Conservation (phyloP, 2,888 invertebrate species). For the Cheilosia vernalis region DNA sequence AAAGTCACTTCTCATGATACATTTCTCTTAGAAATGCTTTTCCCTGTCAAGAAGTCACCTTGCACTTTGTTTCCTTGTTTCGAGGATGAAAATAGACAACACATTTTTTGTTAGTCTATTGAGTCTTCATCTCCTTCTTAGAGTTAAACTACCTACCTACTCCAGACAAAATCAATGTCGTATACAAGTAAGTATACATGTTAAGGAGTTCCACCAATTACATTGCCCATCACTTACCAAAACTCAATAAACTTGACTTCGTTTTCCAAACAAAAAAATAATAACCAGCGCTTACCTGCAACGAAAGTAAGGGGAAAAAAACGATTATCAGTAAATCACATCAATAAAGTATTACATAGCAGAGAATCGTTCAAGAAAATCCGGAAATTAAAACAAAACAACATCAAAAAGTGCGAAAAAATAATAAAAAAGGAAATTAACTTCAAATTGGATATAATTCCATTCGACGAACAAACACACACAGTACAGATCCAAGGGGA, state of each 20-base stretch:
- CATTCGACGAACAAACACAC: conserved; percentile 10
- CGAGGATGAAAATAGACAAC: too few relatives aligned
- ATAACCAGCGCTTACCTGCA: conserved; percentile 53
- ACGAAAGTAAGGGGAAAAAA: conserved; percentile 35
- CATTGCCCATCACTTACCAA: conserved; percentile 18
- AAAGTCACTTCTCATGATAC: too few relatives aligned
- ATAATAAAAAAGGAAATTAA: conserved; percentile 71
- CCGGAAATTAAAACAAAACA: conserved; percentile 72
- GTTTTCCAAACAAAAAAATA: background rate
- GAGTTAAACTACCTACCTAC: too few relatives aligned
- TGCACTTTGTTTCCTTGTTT: too few relatives aligned
- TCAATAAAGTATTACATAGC: conserved; percentile 55
- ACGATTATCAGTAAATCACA: conserved; percentile 60
- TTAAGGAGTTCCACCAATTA: background rate
- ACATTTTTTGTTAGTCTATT: too few relatives aligned
- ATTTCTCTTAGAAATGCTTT: too few relatives aligned
- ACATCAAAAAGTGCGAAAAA: conserved; percentile 55
- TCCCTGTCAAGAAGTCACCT: too few relatives aligned
- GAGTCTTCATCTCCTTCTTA: too few relatives aligned
- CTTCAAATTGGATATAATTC: conserved; percentile 70
- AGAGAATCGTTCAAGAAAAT: conserved; percentile 9
- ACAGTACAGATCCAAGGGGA: background rate
- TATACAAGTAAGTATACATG: too few relatives aligned
- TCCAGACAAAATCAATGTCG: too few relatives aligned
- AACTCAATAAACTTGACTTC: conserved; percentile 11